These are phyloP conservation scores for Microplitis deprimator DNA, from an alignment of 2,888 invertebrate genomes.

Conservation along the genomic window DNA sequence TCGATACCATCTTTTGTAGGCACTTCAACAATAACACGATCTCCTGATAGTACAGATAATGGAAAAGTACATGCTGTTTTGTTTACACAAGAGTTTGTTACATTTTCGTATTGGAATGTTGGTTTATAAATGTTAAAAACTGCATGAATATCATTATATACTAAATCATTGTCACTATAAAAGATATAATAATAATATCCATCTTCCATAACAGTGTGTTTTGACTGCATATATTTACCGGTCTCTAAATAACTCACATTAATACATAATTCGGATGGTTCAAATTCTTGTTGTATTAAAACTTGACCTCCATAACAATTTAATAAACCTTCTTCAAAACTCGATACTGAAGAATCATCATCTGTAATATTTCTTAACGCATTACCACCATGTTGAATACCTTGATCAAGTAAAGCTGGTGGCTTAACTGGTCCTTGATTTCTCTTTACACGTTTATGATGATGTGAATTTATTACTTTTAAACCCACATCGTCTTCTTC, in stretches of 20 bases:
- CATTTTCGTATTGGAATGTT: constrained; percentile 83
- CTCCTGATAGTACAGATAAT: constrained; percentile 81
- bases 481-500: constrained; percentile 42
- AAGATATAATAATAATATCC: constrained; percentile 93
- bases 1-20: constrained; percentile 87
- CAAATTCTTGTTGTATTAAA: constrained; percentile 81
- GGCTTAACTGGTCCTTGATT: constrained; percentile 56
- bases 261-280: constrained; percentile 78
- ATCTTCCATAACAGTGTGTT: constrained; percentile 81
- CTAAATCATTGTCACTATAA: constrained; percentile 88
- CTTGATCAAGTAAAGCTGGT: constrained; percentile 77
- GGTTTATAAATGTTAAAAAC: constrained; percentile 89
- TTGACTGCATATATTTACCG: constrained; percentile 79
- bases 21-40: constrained; percentile 87
- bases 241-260: constrained; percentile 80
- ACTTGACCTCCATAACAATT: constrained; percentile 85
- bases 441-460: constrained; percentile 49
- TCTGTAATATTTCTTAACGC: constrained; percentile 74
- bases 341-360: constrained; percentile 81
- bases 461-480: constrained; percentile 28
- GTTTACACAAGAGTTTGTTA: constrained; percentile 82
- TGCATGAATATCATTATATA: constrained; percentile 85
- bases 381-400: constrained; percentile 85
- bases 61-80: constrained; percentile 84
- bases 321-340: constrained; percentile 84